phyloP scores from a whole-genome alignment of 2,113 vertebrate species.

The Zootoca vivipara region DNA sequence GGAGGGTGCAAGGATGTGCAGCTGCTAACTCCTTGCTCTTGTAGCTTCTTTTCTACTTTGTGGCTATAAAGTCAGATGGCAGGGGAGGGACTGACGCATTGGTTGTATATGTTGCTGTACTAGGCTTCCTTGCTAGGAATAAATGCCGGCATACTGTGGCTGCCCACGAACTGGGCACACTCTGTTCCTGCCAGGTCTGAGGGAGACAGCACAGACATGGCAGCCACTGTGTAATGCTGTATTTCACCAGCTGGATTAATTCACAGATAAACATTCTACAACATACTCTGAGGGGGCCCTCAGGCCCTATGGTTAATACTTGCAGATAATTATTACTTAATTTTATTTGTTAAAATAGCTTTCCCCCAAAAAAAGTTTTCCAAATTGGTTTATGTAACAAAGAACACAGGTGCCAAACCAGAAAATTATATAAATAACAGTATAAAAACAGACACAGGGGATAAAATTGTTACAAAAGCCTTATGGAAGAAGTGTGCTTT shows the following conservation, averaged over 20 bases:
- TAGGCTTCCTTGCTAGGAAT: background rate
- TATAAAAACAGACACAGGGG: background rate
- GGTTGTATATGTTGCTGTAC: background rate
- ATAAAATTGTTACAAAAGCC: background rate
- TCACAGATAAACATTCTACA: background rate
- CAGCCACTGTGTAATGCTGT: background rate
- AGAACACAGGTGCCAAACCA: background rate
- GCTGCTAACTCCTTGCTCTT: background rate
- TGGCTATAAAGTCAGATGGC: background rate
- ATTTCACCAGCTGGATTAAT: background rate
- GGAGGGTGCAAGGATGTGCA: background rate
- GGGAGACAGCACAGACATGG: background rate
- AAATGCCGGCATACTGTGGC: background rate
- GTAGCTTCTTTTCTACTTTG: background rate
- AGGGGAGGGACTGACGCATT: background rate
- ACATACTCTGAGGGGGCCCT: background rate
- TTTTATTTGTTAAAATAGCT: background rate
- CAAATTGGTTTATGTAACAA: background rate
- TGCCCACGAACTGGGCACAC: background rate
- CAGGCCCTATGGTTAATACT: background rate
- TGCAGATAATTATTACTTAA: background rate
- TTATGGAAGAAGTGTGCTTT: background rate
- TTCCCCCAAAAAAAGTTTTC: background rate
- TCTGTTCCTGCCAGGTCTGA: background rate
- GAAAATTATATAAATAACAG: background rate